Evolutionary conservation across 2,797 vertebrate species (phyloP), one percentile per base, ranked within the genome.

Genomic region (Peromyscus eremicus): DNA sequence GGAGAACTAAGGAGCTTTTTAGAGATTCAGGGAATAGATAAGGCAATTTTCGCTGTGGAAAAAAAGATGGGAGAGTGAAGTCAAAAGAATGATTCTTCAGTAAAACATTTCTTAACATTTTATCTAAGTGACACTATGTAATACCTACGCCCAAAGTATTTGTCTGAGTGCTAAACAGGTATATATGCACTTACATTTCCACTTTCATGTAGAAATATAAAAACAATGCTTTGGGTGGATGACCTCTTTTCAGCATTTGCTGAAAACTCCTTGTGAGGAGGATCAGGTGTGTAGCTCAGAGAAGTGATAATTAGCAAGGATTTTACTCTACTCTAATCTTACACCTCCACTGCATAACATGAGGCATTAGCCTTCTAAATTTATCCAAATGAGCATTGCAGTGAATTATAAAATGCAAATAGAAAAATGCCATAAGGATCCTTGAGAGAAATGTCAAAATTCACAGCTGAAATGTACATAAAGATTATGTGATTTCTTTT

Each of bases 231-330:
- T 91, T 94, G 62, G 7, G 19, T 95, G 37, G 75, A 82, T 97
- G 92, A 96, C 91, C 95, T 97, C 91, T 89, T 97, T 97, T 96
- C 64, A 97, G 73, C 81, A 92, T 97, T 97, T 95, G 83, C 77
- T 89, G 85, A 95, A 94, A 94, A 49, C 86, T 96, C 83, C 89
- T 96, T 93, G 62, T 77, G 91, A 94, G 80, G 92, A 96, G 46
- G 96, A 97, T 96, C 95, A 97, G 96, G 95, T 96, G 87, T 96
- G 96, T 84, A 91, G 89, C 89, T 95, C 92, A 92, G 94, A 94
- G 81, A 97, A 95, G 97, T 96, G 97, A 96, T 97, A 98, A 97
- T 98, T 96, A 97, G 80, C 86, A 92, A 96, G 92, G 80, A 70
- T 97, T 96, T 88, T 96, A 92, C 91, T 96, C 87, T 84, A 90